phyloP scores from a whole-genome alignment of 2,888 invertebrate genomes.

The Chrysolina oricalcia region DNA sequence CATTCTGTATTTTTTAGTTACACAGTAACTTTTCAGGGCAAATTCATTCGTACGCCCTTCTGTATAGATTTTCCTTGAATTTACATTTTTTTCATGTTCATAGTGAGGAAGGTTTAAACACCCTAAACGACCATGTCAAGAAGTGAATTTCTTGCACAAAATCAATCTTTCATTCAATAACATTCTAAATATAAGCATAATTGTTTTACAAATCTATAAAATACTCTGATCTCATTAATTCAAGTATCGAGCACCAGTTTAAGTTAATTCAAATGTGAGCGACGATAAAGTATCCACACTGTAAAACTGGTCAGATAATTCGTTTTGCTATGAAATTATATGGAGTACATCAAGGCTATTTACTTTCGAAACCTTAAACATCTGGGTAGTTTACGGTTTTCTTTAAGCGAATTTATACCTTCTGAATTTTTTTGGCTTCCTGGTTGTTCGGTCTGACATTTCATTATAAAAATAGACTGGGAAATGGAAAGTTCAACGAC shows the following conservation, averaged over 20 bases:
- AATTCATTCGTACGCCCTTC: too few species aligned
- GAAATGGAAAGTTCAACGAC: conserved; percentile 33
- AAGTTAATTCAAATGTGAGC: neutral
- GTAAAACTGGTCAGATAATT: neutral
- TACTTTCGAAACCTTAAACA: conserved; percentile 5
- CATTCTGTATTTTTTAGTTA: too few species aligned
- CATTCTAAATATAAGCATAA: too few species aligned
- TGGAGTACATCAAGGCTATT: neutral
- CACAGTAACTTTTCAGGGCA: too few species aligned
- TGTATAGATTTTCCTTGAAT: too few species aligned
- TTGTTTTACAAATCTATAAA: neutral
- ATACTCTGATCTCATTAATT: neutral
- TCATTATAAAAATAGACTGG: conserved; percentile 28
- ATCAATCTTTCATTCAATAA: too few species aligned
- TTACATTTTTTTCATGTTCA: too few species aligned
- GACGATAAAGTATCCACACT: neutral
- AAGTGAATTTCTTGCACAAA: too few species aligned
- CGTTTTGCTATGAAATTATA: neutral
- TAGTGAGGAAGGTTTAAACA: too few species aligned
- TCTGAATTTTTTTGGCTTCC: conserved; percentile 26
- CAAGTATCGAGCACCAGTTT: neutral
- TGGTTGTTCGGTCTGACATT: conserved; percentile 29
- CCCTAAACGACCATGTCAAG: too few species aligned
- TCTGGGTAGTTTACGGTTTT: conserved; percentile 9
- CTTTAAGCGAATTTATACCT: conserved; percentile 2